phyloP scores from a whole-genome alignment of 2,888 invertebrate genomes.

The Pandemis cinnamomeana region DNA sequence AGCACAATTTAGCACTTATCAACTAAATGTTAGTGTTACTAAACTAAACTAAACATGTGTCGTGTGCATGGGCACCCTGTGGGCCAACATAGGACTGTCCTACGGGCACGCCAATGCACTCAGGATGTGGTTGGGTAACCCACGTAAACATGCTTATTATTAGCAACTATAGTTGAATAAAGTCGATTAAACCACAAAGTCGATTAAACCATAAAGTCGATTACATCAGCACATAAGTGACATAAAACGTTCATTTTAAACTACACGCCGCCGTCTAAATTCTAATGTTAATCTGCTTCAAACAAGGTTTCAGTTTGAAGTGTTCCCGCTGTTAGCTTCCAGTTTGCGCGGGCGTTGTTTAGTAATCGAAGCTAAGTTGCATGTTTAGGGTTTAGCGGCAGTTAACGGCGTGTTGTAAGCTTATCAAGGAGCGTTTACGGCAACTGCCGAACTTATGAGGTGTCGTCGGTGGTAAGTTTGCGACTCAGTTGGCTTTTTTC shows the following conservation, averaged over 20 bases:
- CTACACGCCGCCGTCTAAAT: not conserved
- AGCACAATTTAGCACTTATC: too few species aligned
- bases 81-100: too few species aligned
- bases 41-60: too few species aligned
- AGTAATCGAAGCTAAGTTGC: constrained; percentile 47
- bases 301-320: not conserved
- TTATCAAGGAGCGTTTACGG: constrained; percentile 37
- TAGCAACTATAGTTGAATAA: too few species aligned
- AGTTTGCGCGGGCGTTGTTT: not conserved
- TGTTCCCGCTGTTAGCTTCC: not conserved
- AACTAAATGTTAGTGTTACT: too few species aligned
- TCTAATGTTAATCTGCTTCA: not conserved
- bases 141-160: too few species aligned
- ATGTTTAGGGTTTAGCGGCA: constrained; percentile 52
- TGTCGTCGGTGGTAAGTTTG: constrained; percentile 2
- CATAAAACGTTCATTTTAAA: not conserved
- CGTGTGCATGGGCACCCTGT: too few species aligned
- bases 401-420: constrained; percentile 44
- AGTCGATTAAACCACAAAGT: too few species aligned
- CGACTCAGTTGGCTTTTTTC: constrained; percentile 27
- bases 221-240: not conserved
- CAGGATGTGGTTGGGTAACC: too few species aligned
- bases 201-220: too few species aligned
- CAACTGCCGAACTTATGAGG: constrained; percentile 34
- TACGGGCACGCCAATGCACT: too few species aligned